phyloP scores from a whole-genome alignment of 2,113 vertebrate species.

The Phycodurus eques region DNA sequence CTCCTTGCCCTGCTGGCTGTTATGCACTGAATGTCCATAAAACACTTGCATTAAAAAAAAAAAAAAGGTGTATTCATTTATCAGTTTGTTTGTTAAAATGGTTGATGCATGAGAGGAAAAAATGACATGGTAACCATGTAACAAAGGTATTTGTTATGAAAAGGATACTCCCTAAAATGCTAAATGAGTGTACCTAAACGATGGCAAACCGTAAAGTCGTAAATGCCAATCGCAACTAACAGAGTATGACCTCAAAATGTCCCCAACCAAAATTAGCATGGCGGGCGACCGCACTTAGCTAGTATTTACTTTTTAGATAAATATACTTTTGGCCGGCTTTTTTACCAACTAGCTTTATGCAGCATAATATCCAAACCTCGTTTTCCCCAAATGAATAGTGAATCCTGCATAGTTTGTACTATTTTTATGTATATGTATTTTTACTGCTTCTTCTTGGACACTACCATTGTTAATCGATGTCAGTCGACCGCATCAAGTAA shows the following conservation, averaged over 20 bases:
- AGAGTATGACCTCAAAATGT: not conserved
- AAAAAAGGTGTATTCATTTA: not conserved
- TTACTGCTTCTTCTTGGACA: no score
- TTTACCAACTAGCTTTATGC: no score
- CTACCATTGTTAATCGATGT: no score
- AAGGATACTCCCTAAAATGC: not conserved
- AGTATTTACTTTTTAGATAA: not conserved
- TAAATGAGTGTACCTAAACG: not conserved
- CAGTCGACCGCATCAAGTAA: no score
- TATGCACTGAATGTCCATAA: not conserved
- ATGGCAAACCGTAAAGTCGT: not conserved
- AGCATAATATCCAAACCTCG: no score
- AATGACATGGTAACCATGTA: not conserved
- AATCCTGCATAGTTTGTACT: no score
- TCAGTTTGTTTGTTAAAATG: not conserved
- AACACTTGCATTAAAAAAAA: not conserved
- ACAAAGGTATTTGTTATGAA: not conserved
- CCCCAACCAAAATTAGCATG: not conserved
- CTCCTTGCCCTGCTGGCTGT: conserved; percentile 1
- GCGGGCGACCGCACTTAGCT: not conserved
- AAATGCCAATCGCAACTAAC: not conserved
- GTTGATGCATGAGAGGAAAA: not conserved
- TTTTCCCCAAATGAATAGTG: no score
- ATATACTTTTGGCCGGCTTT: no score
- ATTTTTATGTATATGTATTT: no score